Conservation (phyloP, 2,797 vertebrate species). For the Paguma larvata region DNA sequence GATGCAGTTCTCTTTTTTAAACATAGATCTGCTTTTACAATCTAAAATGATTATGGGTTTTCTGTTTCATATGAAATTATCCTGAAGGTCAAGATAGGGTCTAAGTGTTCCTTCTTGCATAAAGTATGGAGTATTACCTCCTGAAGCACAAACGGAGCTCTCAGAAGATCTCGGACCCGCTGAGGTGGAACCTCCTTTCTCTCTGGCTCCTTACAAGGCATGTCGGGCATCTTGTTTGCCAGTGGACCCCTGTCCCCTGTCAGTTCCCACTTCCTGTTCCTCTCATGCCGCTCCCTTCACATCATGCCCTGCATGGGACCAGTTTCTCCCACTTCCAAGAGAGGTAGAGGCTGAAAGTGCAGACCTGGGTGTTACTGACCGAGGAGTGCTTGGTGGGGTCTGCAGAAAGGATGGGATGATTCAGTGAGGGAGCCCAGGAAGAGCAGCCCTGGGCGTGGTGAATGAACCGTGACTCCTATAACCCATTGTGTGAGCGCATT, state of each 20-base stretch:
- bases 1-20: neutral
- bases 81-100: neutral
- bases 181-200: neutral
- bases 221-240: neutral
- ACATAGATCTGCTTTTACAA: neutral
- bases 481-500: neutral
- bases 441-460: neutral
- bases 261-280: neutral
- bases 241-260: rapidly evolving
- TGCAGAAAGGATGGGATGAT: no score
- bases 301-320: neutral
- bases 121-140: neutral
- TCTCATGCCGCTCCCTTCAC: neutral
- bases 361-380: neutral
- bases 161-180: neutral
- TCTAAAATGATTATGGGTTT: neutral
- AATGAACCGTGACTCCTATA: rapidly evolving
- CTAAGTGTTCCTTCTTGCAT: neutral
- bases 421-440: neutral
- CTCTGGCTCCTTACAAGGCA: neutral
- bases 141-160: rapidly evolving
- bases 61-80: neutral
- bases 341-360: neutral
- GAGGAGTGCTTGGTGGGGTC: no score
- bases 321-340: neutral